Evolutionary conservation across 35 echinoderm and acorn worm species (phyloP).

Genomic region (Anneissia japonica): DNA sequence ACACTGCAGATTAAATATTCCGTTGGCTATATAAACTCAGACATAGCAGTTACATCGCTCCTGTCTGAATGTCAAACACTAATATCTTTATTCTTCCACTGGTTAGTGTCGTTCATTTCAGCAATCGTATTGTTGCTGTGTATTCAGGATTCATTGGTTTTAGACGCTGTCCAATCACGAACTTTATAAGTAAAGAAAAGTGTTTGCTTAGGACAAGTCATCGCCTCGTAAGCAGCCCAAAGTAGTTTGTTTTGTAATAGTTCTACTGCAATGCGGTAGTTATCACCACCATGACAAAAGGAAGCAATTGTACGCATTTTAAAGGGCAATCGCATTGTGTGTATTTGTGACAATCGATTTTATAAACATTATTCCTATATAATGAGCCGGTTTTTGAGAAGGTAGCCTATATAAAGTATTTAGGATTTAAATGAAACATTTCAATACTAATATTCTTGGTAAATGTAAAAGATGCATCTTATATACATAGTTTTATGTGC

Average conservation of each 20-base stretch:
- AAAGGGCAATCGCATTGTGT: too few species aligned
- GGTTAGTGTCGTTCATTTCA: background rate
- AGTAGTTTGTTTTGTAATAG: background rate
- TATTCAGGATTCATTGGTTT: background rate
- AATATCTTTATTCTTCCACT: background rate
- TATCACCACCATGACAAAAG: too few species aligned
- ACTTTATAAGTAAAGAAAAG: background rate
- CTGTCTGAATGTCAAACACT: background rate
- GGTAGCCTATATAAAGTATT: too few species aligned
- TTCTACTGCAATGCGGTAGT: too few species aligned
- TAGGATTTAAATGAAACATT: too few species aligned
- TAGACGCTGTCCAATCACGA: background rate
- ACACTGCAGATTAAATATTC: background rate
- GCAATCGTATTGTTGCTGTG: background rate
- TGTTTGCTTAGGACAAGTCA: background rate
- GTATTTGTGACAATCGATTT: background rate
- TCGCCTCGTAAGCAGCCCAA: background rate
- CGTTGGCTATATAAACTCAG: background rate
- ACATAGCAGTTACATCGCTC: background rate
- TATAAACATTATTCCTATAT: too few species aligned
- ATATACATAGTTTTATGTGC: too few species aligned
- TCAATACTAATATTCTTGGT: too few species aligned
- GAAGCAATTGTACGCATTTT: too few species aligned
- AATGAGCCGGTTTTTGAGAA: too few species aligned
- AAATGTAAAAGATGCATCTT: too few species aligned